Conservation (phyloP, 2,113 vertebrate species). For the Pungitius pungitius region DNA sequence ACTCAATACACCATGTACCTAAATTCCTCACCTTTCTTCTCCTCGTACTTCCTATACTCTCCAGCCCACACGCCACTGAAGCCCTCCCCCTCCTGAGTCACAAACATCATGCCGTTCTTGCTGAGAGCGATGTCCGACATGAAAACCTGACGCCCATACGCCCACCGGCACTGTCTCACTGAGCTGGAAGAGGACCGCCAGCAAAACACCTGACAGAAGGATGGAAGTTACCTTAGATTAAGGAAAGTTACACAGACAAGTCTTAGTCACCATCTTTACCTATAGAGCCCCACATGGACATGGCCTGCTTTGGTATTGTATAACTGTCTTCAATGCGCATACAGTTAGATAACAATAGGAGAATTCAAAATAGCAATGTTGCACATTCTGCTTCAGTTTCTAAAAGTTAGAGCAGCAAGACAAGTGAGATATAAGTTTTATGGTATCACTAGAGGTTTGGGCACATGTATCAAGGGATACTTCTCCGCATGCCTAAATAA, state of each 20-base stretch:
- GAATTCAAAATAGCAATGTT: constrained; percentile 28
- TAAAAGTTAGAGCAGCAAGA: background rate
- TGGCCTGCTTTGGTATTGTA: constrained; percentile 28
- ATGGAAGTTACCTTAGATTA: constrained; percentile 26
- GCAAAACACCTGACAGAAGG: constrained; percentile 87
- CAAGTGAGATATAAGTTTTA: constrained; percentile 14
- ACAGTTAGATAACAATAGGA: constrained; percentile 43
- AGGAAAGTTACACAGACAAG: constrained; percentile 24
- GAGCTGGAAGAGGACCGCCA: constrained; percentile 87
- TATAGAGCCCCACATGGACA: constrained; percentile 11
- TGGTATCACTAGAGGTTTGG: background rate
- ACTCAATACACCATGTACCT: background rate
- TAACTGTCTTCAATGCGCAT: constrained; percentile 19
- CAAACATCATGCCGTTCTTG: constrained; percentile 90
- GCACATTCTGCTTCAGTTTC: background rate
- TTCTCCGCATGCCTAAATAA: background rate
- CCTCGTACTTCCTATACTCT: constrained; percentile 84
- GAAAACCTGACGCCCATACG: constrained; percentile 93
- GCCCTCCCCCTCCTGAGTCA: constrained; percentile 93
- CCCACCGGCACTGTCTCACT: constrained; percentile 92
- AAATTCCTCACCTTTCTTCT: constrained; percentile 88
- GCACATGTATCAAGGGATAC: background rate
- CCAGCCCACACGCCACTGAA: constrained; percentile 92
- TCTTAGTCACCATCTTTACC: constrained; percentile 51
- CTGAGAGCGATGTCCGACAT: constrained; percentile 93